Percentiles rank a stretch among this genome's conserved stretches.
phyloP scores from a whole-genome alignment of 2,797 vertebrate species.

The Dallia pectoralis region DNA sequence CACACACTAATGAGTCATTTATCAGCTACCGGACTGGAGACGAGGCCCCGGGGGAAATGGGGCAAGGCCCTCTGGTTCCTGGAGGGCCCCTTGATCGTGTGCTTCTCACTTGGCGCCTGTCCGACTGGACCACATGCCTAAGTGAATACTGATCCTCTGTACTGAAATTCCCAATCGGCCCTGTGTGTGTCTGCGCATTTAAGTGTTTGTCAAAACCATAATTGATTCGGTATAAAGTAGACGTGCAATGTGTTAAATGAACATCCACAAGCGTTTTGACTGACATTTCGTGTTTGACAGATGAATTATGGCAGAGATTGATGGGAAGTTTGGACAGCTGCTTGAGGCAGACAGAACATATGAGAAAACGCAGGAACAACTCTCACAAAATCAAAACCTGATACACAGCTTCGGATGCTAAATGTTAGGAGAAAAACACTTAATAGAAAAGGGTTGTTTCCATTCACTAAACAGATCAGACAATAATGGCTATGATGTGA shows the following conservation, averaged over 20 bases:
- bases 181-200: neutral
- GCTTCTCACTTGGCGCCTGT: neutral
- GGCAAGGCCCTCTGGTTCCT: neutral
- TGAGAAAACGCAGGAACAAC: neutral
- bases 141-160: neutral
- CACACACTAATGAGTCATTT: conserved; percentile 2
- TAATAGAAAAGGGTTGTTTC: neutral
- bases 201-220: neutral
- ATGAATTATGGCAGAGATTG: neutral
- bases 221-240: neutral
- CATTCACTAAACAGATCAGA: neutral
- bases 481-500: neutral
- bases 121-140: neutral
- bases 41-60: neutral
- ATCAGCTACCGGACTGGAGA: neutral
- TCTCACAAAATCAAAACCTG: neutral
- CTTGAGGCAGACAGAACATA: neutral
- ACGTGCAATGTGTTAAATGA: neutral
- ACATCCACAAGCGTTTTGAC: neutral
- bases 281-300: neutral
- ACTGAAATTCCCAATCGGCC: neutral
- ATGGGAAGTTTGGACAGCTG: neutral
- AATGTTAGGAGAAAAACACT: neutral
- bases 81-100: neutral
- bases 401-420: neutral